Conservation (phyloP, 2,113 vertebrate genomes). For the Planiliza haematocheilus region DNA sequence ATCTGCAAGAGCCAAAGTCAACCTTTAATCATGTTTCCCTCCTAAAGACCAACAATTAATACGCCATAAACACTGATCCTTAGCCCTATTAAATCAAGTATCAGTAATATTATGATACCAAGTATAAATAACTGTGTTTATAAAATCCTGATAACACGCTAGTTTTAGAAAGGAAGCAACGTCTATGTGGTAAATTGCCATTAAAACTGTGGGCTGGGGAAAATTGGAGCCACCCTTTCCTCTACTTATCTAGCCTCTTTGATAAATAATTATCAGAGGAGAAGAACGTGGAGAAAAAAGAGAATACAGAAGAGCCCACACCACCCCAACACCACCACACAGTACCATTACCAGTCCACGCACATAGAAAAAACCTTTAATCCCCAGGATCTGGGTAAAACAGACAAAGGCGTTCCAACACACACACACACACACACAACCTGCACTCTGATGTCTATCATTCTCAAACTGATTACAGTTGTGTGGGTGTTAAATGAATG, state of each 20-base stretch:
- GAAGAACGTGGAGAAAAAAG: constrained; percentile 39
- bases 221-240: constrained; percentile 24
- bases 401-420: constrained; percentile 25
- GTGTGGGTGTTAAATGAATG: constrained; percentile 55
- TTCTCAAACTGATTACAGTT: constrained; percentile 40
- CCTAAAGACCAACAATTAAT: too few relatives aligned
- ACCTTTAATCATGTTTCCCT: too few relatives aligned
- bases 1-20: too few relatives aligned
- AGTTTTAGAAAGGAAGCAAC: background rate
- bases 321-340: background rate
- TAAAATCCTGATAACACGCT: too few relatives aligned
- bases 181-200: constrained; percentile 25
- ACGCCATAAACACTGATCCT: too few relatives aligned
- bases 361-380: constrained; percentile 34
- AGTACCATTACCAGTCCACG: background rate
- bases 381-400: constrained; percentile 24
- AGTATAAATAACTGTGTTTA: too few relatives aligned
- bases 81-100: too few relatives aligned
- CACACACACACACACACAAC: constrained; percentile 8
- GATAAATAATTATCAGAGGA: constrained; percentile 19
- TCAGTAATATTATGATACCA: too few relatives aligned
- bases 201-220: constrained; percentile 1
- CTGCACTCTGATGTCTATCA: background rate
- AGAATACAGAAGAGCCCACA: background rate
- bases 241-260: background rate